These are phyloP conservation scores for Hydrotaea diabolus DNA, from an alignment of 2,888 invertebrate genomes.

Conservation along the genomic window DNA sequence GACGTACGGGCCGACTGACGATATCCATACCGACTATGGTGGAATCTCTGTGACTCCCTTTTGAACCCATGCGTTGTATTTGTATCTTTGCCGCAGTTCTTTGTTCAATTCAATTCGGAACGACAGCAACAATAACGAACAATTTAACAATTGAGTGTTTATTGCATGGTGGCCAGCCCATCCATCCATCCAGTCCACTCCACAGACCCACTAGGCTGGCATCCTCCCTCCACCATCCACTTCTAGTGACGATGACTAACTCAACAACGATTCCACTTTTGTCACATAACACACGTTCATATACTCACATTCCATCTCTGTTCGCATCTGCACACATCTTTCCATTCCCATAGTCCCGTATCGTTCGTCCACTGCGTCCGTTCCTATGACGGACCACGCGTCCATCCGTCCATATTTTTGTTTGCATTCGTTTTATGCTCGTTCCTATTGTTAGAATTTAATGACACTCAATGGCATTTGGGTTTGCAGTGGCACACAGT, in stretches of 20 bases:
- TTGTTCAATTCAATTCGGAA: constrained; percentile 51
- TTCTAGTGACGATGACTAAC: constrained; percentile 23
- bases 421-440: constrained; percentile 4
- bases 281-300: not conserved
- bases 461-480: constrained; percentile 12
- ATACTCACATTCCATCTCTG: not conserved
- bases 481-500: not conserved
- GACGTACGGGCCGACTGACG: not conserved
- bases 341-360: too few species aligned
- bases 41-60: not conserved
- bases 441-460: constrained; percentile 16
- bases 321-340: not conserved
- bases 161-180: constrained; percentile 33
- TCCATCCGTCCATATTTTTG: not conserved
- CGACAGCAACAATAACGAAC: constrained; percentile 37
- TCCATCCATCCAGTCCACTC: not conserved
- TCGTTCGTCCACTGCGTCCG: too few species aligned
- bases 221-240: not conserved
- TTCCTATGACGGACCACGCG: too few species aligned
- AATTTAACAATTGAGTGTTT: constrained; percentile 62
- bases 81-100: not conserved
- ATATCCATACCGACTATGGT: too few species aligned
- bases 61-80: not conserved
- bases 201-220: not conserved
- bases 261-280: not conserved